phyloP scores from a whole-genome alignment of 1,140 invertebrate species.

The Idris sp. region DNA sequence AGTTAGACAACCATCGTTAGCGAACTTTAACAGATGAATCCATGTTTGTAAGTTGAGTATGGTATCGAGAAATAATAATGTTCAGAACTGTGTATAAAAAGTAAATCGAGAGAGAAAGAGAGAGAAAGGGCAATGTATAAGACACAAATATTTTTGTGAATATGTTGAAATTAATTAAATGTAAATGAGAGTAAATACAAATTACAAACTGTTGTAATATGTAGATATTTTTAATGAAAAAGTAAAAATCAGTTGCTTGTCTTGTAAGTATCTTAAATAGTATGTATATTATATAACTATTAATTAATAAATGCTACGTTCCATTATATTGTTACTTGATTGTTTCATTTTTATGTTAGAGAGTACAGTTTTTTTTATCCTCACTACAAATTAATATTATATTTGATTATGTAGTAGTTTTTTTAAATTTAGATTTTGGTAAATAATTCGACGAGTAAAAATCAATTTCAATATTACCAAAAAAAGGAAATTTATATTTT shows the following conservation, averaged over 20 bases:
- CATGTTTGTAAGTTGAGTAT: conserved; percentile 32
- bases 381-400: too few relatives aligned
- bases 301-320: conserved; percentile 61
- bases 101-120: too few relatives aligned
- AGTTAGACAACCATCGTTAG: conserved; percentile 24
- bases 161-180: conserved; percentile 50
- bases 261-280: conserved; percentile 59
- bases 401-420: too few relatives aligned
- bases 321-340: conserved; percentile 52
- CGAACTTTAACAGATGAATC: conserved; percentile 37
- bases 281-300: conserved; percentile 59
- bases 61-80: conserved; percentile 25
- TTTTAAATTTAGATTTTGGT: too few relatives aligned
- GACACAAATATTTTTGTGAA: conserved; percentile 60
- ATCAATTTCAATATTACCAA: too few relatives aligned
- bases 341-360: too few relatives aligned
- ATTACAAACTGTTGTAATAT: conserved; percentile 55
- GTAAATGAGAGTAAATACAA: conserved; percentile 55
- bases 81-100: conserved; percentile 39
- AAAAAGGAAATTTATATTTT: too few relatives aligned
- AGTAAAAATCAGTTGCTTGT: conserved; percentile 54
- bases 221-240: conserved; percentile 61
- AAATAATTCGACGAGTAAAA: too few relatives aligned
- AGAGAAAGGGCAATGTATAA: conserved; percentile 46
- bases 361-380: too few relatives aligned